These are phyloP conservation scores for Gandaritis pyraliata DNA, from an alignment of 2,888 invertebrate species.

Conservation along the genomic window DNA sequence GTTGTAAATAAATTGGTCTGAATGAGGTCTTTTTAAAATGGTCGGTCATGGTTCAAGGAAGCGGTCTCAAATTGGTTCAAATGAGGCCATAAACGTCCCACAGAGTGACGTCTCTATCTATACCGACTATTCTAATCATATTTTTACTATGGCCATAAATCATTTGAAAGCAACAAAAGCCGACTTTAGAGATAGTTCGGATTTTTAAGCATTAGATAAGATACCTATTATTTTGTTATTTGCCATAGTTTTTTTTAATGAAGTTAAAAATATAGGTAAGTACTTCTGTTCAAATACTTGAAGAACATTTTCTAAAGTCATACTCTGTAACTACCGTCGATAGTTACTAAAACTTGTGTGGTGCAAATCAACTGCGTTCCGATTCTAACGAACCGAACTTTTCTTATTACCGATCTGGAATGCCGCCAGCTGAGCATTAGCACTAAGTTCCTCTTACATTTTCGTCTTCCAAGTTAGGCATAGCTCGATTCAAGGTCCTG, in stretches of 20 bases:
- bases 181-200: conserved; percentile 54
- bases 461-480: conserved; percentile 35
- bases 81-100: conserved; percentile 76
- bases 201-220: conserved; percentile 50
- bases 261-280: no score
- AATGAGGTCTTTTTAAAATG: conserved; percentile 52
- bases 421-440: conserved; percentile 50
- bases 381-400: conserved; percentile 50
- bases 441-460: conserved; percentile 45
- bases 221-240: not conserved
- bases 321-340: conserved; percentile 22
- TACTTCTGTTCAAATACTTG: no score
- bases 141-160: conserved; percentile 75
- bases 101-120: conserved; percentile 75
- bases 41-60: conserved; percentile 73
- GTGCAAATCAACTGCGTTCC: conserved; percentile 46
- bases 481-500: conserved; percentile 29
- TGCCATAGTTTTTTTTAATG: no score
- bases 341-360: conserved; percentile 27
- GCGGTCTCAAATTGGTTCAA: conserved; percentile 71
- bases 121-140: conserved; percentile 73
- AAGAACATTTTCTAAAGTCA: not conserved
- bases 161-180: conserved; percentile 59
- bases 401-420: conserved; percentile 56
- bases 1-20: conserved; percentile 36